phyloP scores from a whole-genome alignment of 2,888 invertebrate species.

The Trilocha varians region DNA sequence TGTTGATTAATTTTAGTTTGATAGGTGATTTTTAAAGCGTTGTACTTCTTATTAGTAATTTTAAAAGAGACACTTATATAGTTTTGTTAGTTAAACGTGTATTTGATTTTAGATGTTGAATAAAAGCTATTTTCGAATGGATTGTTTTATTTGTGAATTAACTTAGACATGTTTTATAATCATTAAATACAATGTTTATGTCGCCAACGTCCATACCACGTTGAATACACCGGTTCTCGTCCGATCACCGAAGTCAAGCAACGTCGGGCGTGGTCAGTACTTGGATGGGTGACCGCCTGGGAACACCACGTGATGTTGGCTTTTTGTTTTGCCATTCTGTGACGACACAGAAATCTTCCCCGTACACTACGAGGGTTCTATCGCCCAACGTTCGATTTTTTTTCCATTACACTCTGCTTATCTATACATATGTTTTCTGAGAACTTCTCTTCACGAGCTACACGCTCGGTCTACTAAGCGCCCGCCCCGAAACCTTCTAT shows the following conservation, averaged over 20 bases:
- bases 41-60: slow-evolving; percentile 17
- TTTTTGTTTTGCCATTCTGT: slow-evolving; percentile 25
- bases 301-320: slow-evolving; percentile 50
- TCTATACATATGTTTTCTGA: too few species aligned
- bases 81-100: slow-evolving; percentile 32
- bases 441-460: too few species aligned
- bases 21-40: slow-evolving; percentile 28
- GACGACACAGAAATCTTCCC: too few species aligned
- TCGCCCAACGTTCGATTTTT: too few species aligned
- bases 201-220: slow-evolving; percentile 26
- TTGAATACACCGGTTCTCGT: slow-evolving; percentile 58
- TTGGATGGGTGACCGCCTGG: slow-evolving; percentile 61
- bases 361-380: too few species aligned
- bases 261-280: slow-evolving; percentile 59
- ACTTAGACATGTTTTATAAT: background rate
- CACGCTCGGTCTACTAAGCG: too few species aligned
- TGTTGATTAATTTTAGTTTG: slow-evolving; percentile 16
- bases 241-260: slow-evolving; percentile 62
- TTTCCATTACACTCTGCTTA: too few species aligned
- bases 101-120: slow-evolving; percentile 53
- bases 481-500: too few species aligned
- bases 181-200: background rate
- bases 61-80: slow-evolving; percentile 32
- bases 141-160: slow-evolving; percentile 17
- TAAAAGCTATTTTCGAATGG: slow-evolving; percentile 37